These are phyloP conservation scores for Brachionichthys hirsutus DNA, from an alignment of 2,113 vertebrate species.

Conservation along the genomic window DNA sequence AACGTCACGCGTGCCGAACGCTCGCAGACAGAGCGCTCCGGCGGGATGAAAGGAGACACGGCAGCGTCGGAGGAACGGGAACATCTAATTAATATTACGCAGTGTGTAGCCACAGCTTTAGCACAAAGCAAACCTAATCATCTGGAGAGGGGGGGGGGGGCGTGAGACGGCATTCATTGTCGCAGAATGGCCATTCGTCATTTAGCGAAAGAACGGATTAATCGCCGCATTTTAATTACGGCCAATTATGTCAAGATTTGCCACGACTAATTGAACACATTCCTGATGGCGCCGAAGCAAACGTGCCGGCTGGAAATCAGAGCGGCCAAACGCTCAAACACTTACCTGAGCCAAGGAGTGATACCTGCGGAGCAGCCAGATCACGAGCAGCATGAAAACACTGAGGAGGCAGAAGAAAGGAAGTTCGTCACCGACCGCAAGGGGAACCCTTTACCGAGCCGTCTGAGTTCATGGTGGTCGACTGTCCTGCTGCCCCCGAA, in stretches of 20 bases:
- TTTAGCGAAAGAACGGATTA: constrained; percentile 61
- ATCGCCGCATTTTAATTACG: constrained; percentile 65
- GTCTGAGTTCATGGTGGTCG: not conserved
- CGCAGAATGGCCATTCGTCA: constrained; percentile 48
- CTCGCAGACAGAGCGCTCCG: not conserved
- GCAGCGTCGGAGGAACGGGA: not conserved
- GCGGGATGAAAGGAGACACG: constrained; percentile 2
- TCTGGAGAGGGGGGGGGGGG: not conserved
- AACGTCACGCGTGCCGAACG: constrained; percentile 4
- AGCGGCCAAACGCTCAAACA: no score
- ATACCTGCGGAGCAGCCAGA: constrained; percentile 79
- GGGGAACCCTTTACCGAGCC: not conserved
- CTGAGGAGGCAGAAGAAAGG: constrained; percentile 57
- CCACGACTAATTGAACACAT: constrained; percentile 58
- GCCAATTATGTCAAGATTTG: constrained; percentile 62
- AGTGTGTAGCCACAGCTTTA: not conserved
- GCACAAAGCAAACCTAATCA: not conserved
- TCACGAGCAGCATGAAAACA: constrained; percentile 79
- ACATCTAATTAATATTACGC: not conserved
- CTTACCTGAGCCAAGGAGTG: constrained; percentile 80
- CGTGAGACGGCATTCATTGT: constrained; percentile 36
- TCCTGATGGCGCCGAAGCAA: constrained; percentile 54
- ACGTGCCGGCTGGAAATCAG: constrained; percentile 20
- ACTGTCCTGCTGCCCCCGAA: not conserved
- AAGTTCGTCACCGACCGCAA: not conserved